These are phyloP conservation scores for Rhinoderma darwinii DNA, from an alignment of 2,113 vertebrate genomes.

Conservation along the genomic window DNA sequence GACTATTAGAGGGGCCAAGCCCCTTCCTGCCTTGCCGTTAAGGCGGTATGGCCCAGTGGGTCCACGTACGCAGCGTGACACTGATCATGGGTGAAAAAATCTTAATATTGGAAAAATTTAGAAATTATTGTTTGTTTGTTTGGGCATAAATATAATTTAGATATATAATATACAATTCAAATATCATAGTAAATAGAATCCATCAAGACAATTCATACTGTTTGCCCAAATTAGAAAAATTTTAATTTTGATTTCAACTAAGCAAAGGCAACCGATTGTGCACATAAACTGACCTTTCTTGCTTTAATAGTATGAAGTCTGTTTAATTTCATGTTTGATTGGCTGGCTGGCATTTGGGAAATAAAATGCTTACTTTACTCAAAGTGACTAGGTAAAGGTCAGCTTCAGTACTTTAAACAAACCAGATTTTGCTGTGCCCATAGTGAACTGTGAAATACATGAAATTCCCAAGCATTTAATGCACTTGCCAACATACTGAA, in stretches of 20 bases:
- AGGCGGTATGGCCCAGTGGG: too few species aligned
- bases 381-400: conserved; percentile 43
- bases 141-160: neutral
- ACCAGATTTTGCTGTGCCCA: conserved; percentile 9
- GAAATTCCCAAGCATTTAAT: neutral
- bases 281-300: conserved; percentile 45
- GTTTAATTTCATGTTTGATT: conserved; percentile 50
- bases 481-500: neutral
- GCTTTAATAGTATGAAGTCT: conserved; percentile 27
- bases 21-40: too few species aligned
- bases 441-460: conserved; percentile 9
- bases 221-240: conserved; percentile 2
- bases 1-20: too few species aligned
- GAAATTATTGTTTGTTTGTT: neutral
- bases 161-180: neutral
- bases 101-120: too few species aligned
- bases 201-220: neutral
- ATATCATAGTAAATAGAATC: neutral
- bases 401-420: conserved; percentile 15
- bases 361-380: conserved; percentile 39
- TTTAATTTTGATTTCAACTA: neutral
- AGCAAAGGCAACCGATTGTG: neutral
- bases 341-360: conserved; percentile 47
- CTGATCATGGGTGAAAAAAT: too few species aligned
- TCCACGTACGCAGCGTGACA: too few species aligned